These are phyloP conservation scores for Arctopsyche grandis DNA, from an alignment of 1,140 invertebrate genomes.

Conservation along the genomic window DNA sequence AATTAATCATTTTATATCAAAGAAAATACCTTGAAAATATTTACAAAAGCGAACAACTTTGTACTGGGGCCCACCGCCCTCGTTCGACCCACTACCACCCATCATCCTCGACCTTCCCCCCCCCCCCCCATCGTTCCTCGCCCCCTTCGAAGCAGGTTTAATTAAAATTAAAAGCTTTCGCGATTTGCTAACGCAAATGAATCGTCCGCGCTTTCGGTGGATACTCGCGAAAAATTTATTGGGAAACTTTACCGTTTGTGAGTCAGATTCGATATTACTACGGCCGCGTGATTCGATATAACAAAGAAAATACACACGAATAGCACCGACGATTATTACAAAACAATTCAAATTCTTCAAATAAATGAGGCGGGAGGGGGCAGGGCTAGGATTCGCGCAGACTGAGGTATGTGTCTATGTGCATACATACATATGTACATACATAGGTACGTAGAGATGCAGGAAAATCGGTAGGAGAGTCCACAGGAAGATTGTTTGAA, in stretches of 20 bases:
- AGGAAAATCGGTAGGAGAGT: background rate
- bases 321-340: too few relatives aligned
- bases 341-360: too few relatives aligned
- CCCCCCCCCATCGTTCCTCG: background rate
- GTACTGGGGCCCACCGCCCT: conserved; percentile 11
- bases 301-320: too few relatives aligned
- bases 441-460: background rate
- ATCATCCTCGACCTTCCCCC: background rate
- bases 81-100: background rate
- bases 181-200: conserved; percentile 29
- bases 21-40: conserved; percentile 54
- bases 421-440: background rate
- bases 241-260: background rate
- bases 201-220: conserved; percentile 5
- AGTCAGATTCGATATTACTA: background rate
- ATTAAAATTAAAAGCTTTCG: conserved; percentile 47
- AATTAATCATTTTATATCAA: conserved; percentile 51
- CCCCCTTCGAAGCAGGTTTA: conserved; percentile 42
- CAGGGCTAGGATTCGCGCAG: too few relatives aligned
- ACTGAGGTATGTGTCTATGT: background rate
- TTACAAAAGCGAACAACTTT: conserved; percentile 47
- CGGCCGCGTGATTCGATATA: background rate
- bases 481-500: conserved; percentile 11
- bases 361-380: too few relatives aligned
- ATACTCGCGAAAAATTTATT: conserved; percentile 15